Conservation (phyloP, 2,797 vertebrate species). For the Prunella strophiata region DNA sequence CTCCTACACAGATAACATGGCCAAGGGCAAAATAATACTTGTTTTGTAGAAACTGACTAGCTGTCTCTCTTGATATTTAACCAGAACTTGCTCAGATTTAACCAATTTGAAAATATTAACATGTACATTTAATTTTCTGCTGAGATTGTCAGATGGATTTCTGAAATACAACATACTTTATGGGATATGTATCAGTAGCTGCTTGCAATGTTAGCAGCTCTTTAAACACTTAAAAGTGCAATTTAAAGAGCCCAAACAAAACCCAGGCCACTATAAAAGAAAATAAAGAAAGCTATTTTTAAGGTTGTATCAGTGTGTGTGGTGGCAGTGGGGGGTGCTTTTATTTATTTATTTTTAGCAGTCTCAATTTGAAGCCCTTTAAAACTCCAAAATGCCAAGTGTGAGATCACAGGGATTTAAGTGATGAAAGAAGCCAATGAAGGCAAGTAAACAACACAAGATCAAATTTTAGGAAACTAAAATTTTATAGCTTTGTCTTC, state of each 20-base stretch:
- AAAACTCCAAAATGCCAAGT: constrained; percentile 11
- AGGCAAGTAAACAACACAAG: background rate
- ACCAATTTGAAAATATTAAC: background rate
- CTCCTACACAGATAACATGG: background rate
- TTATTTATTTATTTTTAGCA: background rate
- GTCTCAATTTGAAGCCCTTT: background rate
- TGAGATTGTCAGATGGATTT: background rate
- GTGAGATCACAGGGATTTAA: constrained; percentile 34
- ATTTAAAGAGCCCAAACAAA: background rate
- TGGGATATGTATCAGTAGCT: background rate
- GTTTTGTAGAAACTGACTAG: background rate
- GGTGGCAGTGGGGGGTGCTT: background rate
- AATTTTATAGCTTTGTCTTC: background rate
- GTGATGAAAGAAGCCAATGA: constrained; percentile 33
- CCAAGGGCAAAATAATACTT: background rate
- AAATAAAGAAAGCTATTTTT: background rate
- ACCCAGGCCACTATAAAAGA: background rate
- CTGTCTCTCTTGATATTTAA: background rate
- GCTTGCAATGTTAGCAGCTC: background rate
- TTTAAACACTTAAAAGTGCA: background rate
- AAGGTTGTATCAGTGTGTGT: background rate
- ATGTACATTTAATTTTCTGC: background rate
- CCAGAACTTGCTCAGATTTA: background rate
- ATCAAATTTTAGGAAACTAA: background rate
- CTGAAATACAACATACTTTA: background rate